Evolutionary conservation across 2,797 vertebrate species (phyloP).

Genomic region (Gallirallus australis): DNA sequence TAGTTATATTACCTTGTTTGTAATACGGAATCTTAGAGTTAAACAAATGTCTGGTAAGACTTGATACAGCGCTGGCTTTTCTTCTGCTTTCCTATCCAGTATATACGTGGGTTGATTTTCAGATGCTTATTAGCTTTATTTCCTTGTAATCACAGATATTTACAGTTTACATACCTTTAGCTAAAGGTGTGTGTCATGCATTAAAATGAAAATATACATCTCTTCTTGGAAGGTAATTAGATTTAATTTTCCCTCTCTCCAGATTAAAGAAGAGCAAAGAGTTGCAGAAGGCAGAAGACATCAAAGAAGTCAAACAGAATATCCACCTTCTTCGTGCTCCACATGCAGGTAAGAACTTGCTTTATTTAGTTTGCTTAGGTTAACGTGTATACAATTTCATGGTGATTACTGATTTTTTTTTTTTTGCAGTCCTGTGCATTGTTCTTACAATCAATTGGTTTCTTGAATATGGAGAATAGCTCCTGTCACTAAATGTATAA

Average conservation of each 20-base stretch:
- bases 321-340: slow-evolving; percentile 96
- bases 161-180: not conserved
- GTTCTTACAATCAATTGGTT: not conserved
- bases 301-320: slow-evolving; percentile 95
- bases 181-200: not conserved
- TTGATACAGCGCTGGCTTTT: not conserved
- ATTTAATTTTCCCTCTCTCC: not conserved
- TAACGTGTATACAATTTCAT: not conserved
- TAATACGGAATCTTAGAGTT: not conserved
- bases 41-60: not conserved
- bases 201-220: not conserved
- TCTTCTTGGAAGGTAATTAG: not conserved
- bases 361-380: not conserved
- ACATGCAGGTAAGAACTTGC: slow-evolving; percentile 85
- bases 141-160: not conserved
- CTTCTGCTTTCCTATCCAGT: not conserved
- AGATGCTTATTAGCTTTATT: not conserved
- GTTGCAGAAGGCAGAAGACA: slow-evolving; percentile 90
- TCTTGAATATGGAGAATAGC: not conserved
- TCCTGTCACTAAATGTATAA: not conserved
- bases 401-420: not conserved
- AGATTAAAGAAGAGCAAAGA: slow-evolving; percentile 95
- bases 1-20: not conserved
- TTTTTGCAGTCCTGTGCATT: not conserved
- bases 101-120: not conserved